These are phyloP conservation scores for Aphidius gifuensis DNA, from an alignment of 1,140 invertebrate genomes.

Conservation along the genomic window DNA sequence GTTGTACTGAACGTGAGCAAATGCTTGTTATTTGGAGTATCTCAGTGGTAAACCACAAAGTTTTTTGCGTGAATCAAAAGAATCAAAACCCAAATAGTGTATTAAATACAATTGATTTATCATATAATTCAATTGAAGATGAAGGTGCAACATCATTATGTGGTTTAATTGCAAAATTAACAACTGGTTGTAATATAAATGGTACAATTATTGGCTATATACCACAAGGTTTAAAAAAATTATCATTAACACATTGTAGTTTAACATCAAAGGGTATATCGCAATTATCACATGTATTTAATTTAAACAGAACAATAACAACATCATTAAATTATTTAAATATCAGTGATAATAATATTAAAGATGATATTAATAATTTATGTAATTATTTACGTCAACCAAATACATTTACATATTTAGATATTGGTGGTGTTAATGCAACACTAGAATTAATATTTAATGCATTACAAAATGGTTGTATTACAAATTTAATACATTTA, in stretches of 20 bases:
- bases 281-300: conserved; percentile 78
- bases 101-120: conserved; percentile 85
- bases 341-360: conserved; percentile 79
- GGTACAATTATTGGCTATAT: conserved; percentile 66
- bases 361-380: conserved; percentile 90
- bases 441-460: conserved; percentile 90
- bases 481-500: conserved; percentile 81
- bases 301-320: conserved; percentile 77
- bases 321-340: conserved; percentile 77
- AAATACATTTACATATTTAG: conserved; percentile 85
- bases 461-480: conserved; percentile 85
- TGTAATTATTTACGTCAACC: conserved; percentile 92
- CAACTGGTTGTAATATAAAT: conserved; percentile 59
- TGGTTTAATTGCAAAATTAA: conserved; percentile 69
- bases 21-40: conserved; percentile 91
- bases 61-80: conserved; percentile 78
- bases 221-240: conserved; percentile 73
- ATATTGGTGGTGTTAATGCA: conserved; percentile 88
- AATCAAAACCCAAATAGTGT: conserved; percentile 75
- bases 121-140: conserved; percentile 88
- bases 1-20: conserved; percentile 87
- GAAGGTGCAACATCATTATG: conserved; percentile 79
- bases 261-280: conserved; percentile 86
- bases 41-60: conserved; percentile 90
- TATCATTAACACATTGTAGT: conserved; percentile 82